Base-by-base conservation (phyloP, 1,140 invertebrate species). In the Drosophila ambigua region DNA sequence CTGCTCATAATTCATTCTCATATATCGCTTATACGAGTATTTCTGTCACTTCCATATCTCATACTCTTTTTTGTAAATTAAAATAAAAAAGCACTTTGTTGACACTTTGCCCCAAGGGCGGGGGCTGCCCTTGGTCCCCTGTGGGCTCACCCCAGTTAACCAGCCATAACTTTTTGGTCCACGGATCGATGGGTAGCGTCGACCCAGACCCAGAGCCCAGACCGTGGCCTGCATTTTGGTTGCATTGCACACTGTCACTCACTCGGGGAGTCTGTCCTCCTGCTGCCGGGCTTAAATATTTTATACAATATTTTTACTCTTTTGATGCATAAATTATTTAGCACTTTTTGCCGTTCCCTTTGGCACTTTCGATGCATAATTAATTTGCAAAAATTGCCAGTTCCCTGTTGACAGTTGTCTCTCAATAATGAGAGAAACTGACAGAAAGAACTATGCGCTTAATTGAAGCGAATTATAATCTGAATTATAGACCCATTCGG, bases 71-170 rank as follows among this genome's bases (percentile, higher is more conserved):
- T 72, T 54, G 60, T 77, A 72, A 64, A 87, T 72, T 82, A 77
- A 73, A 79, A 88, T 83, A 52, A 88, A 83, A 69, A 88, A 76
- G 77, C 77, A 80, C 81, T 84, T 85, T 77, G 81, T 72, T 79
- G 80, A 84, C 80, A 83, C 64, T 62, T 65, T 24, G 65, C 74
- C 62, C 52, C 41, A 44, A 68, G 49, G 64, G 13, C 15, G 7
- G 49, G 39, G 60, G 46, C 23, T 13, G 39, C 60, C 46, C 69
- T 23, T 51, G 50, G 53, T 62, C 44, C 41, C 35, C 55, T 43
- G 43, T 39, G 35, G 35, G 9, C 35, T 13, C 45, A 8, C 8
- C 64, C 20, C 26, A 43, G 64, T 69, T 69, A 69, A 71, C 51
- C 45, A 69, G 45, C 8, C 31, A 49, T 68, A 57, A 49, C 68